phyloP scores from a whole-genome alignment of 2,113 vertebrate species.

The Pipa parva region DNA sequence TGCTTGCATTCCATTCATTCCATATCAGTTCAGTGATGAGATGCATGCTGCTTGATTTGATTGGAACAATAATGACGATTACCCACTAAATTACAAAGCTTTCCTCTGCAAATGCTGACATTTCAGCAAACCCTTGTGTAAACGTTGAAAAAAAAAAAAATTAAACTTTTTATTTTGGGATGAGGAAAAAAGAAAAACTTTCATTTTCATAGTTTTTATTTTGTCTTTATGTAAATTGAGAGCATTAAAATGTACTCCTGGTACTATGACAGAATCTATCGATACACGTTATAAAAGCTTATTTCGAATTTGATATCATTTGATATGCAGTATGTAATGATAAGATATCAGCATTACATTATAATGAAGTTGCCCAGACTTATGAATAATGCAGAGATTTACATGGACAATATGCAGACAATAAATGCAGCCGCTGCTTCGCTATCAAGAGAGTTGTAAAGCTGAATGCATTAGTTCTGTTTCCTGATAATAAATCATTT shows the following conservation, averaged over 20 bases:
- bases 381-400: slow-evolving; percentile 90
- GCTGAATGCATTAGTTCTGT: slow-evolving; percentile 79
- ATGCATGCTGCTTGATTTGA: slow-evolving; percentile 2
- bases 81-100: slow-evolving; percentile 27
- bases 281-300: slow-evolving; percentile 72
- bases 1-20: too few relatives aligned
- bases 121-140: slow-evolving; percentile 49
- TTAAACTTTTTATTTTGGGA: slow-evolving; percentile 46
- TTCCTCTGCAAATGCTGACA: slow-evolving; percentile 38
- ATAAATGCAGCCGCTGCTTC: slow-evolving; percentile 74
- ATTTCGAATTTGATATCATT: slow-evolving; percentile 79
- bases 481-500: slow-evolving; percentile 84
- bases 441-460: slow-evolving; percentile 81
- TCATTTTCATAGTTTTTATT: slow-evolving; percentile 52
- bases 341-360: slow-evolving; percentile 71
- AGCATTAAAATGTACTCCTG: slow-evolving; percentile 55
- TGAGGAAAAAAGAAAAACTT: slow-evolving; percentile 44
- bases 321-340: slow-evolving; percentile 80
- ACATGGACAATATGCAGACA: slow-evolving; percentile 76
- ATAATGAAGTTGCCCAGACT: slow-evolving; percentile 76
- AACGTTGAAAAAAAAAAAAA: slow-evolving; percentile 50
- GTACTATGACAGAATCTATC: slow-evolving; percentile 59
- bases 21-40: too few relatives aligned
- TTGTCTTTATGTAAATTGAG: slow-evolving; percentile 48
- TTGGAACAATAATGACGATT: slow-evolving; percentile 30